These are phyloP conservation scores for Callopanchax toddi DNA, from an alignment of 2,113 vertebrate species.

Conservation along the genomic window DNA sequence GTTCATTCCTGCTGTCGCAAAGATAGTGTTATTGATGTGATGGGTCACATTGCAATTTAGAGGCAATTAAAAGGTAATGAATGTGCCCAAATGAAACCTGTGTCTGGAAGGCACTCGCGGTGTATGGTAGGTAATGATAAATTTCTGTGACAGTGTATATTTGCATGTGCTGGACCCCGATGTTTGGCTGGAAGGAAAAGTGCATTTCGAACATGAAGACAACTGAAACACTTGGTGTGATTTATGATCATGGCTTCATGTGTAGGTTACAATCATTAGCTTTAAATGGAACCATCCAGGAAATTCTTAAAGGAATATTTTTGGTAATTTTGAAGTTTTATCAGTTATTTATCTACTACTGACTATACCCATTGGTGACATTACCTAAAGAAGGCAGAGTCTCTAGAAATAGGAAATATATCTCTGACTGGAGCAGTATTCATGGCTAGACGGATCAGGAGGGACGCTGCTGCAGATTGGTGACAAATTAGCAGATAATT, in stretches of 20 bases:
- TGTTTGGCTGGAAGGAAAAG: conserved; percentile 24
- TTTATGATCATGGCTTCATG: conserved; percentile 9
- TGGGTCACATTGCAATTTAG: conserved; percentile 90
- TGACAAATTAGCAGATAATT: too few relatives aligned
- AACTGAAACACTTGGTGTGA: conserved; percentile 16
- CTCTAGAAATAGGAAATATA: too few relatives aligned
- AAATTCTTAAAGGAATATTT: neutral
- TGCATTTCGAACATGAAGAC: conserved; percentile 27
- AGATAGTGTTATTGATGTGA: conserved; percentile 83
- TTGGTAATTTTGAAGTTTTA: too few relatives aligned
- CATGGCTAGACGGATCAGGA: too few relatives aligned
- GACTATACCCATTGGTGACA: too few relatives aligned
- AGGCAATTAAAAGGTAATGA: conserved; percentile 95
- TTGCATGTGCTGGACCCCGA: conserved; percentile 17
- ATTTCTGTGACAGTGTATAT: conserved; percentile 68
- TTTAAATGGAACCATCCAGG: neutral
- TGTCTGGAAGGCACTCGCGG: conserved; percentile 83
- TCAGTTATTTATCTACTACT: too few relatives aligned
- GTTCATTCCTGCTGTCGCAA: conserved; percentile 70
- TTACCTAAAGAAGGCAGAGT: too few relatives aligned
- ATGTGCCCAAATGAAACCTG: conserved; percentile 85
- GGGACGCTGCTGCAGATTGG: too few relatives aligned
- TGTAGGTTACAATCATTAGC: conserved; percentile 6
- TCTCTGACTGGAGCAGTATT: too few relatives aligned
- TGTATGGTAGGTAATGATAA: conserved; percentile 70